A percentile compares a stretch with the other conserved stretches of the same genome.
These are phyloP conservation scores for Cotesia congregata DNA, from an alignment of 2,888 invertebrate genomes.

Conservation along the genomic window DNA sequence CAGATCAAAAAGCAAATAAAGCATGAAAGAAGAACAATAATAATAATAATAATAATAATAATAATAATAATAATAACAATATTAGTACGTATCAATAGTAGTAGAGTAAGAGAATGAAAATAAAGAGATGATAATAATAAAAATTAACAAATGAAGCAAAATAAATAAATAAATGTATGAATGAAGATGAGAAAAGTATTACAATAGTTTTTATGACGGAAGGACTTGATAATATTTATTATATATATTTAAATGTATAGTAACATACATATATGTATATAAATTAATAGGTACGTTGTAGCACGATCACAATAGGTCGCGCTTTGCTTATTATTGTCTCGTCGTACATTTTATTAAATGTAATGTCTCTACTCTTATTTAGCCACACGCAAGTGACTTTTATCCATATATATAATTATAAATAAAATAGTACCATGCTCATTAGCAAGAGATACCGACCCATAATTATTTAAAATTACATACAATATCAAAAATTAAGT, in stretches of 20 bases:
- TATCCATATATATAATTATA: not conserved
- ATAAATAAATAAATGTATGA: slow-evolving; percentile 48
- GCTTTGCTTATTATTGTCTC: slow-evolving; percentile 47
- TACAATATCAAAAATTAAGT: not conserved
- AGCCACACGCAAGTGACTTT: not conserved
- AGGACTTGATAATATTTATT: slow-evolving; percentile 33
- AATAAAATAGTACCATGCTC: not conserved
- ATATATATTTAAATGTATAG: not conserved
- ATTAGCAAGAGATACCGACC: not conserved
- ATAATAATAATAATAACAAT: no score
- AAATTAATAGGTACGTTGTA: slow-evolving; percentile 58
- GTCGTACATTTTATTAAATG: not conserved
- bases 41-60: no score
- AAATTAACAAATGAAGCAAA: slow-evolving; percentile 23
- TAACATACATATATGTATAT: not conserved
- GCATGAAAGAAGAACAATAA: slow-evolving; percentile 21
- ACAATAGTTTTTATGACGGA: slow-evolving; percentile 38
- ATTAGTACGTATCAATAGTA: not conserved
- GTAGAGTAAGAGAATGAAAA: slow-evolving; percentile 31
- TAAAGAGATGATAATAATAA: slow-evolving; percentile 8
- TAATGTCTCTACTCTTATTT: not conserved
- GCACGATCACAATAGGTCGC: slow-evolving; percentile 54
- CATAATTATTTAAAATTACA: not conserved
- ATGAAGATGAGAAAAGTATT: slow-evolving; percentile 44
- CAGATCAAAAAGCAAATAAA: slow-evolving; percentile 26